A percentile compares a stretch with the other conserved stretches of the same genome.
Conservation (phyloP, 2,113 vertebrate genomes). For the Ceyx melanurus region DNA sequence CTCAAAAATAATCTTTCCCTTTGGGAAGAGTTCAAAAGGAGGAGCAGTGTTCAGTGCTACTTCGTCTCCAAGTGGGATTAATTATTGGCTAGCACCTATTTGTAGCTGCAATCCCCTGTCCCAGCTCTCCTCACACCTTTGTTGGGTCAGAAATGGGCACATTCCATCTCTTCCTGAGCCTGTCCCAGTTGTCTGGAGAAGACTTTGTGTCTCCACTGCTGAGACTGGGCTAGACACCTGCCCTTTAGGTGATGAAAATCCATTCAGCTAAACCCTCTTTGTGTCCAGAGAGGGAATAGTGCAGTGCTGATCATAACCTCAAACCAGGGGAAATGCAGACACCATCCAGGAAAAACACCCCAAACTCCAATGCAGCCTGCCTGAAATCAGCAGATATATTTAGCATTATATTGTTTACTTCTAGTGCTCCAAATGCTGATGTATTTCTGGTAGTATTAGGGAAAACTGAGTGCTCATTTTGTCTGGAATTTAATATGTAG, state of each 20-base stretch:
- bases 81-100: not conserved
- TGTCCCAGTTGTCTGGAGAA: not conserved
- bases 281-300: not conserved
- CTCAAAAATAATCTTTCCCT: not conserved
- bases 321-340: not conserved
- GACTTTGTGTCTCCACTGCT: not conserved
- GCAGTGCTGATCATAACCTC: not conserved
- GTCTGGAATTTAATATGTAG: not conserved
- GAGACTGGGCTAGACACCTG: not conserved
- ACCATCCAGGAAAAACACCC: not conserved
- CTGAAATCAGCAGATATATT: not conserved
- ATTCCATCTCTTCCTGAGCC: not conserved
- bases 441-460: not conserved
- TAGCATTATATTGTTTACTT: not conserved
- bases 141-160: not conserved
- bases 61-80: not conserved
- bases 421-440: not conserved
- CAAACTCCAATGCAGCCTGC: not conserved
- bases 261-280: not conserved
- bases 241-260: not conserved
- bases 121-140: not conserved
- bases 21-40: constrained; percentile 2
- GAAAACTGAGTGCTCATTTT: not conserved
- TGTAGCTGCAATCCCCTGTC: not conserved
- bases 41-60: not conserved